Evolutionary conservation across 1,140 invertebrate genomes (phyloP), one percentile per base, ranked within the genome.

Genomic region (Heliothis virescens): DNA sequence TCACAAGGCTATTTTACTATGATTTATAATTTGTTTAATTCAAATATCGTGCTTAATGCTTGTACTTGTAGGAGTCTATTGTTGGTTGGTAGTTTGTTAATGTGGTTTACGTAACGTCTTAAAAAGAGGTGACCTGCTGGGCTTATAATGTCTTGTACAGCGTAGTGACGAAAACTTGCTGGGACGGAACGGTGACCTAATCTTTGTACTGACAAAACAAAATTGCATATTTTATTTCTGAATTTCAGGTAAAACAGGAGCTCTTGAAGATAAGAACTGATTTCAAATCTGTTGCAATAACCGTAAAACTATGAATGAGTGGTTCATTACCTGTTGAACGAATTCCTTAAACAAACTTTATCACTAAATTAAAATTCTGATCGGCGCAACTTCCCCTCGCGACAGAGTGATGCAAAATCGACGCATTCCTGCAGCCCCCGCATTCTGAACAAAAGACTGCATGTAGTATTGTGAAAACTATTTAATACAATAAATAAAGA

Each of bases 401-500:
- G 48, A 63, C 50, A 65, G 12, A 53, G 13, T 76, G 74, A 53
- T 76, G 74, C 74, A 76, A 62, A 76, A 63, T 63, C 62, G 34
- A 3, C 62, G 75, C 89, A 90, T 90, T 89, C 86, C 88, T 82
- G 80, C 83, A 86, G 78, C 89, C 90, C 90, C 89, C 90, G 87
- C 87, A 89, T 85, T 71, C 81, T 82, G 87, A 85, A 86, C 87
- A 90, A 91, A 85, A 73, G 84, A 79, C 84, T 65, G 81, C 82
- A 89, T 79, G 80, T 84, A 76, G 48, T 76, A 89, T 92, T 92
- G 88, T 91, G 81, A 52, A 90, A 87, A 88, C 60, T 86, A 89
- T 90, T 92, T 87, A 91, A 91, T 89, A 91, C 88, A 92, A 92
- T 89, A 91, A 89, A 90, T 90, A 89, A 77, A 89, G 85, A 94